Percentiles rank a stretch among this genome's conserved stretches.
Conservation (phyloP, 2,797 vertebrate genomes). For the Clarias fuscus region DNA sequence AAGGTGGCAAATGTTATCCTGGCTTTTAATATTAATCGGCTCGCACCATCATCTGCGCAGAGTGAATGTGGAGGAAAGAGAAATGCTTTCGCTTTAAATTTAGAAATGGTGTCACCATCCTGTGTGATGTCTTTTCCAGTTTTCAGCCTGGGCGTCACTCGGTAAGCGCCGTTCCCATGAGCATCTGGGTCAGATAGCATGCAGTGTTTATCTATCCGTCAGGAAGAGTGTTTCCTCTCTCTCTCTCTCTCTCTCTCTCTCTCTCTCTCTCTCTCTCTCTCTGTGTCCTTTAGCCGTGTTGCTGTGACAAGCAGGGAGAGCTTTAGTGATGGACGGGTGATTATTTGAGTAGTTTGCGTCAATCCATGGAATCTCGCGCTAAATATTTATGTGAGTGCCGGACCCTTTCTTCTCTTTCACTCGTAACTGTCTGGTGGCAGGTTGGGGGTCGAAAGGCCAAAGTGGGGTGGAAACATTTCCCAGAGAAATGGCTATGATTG, state of each 20-base stretch:
- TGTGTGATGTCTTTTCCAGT: constrained; percentile 35
- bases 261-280: too few species aligned
- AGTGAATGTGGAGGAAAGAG: background rate
- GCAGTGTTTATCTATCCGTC: constrained; percentile 50
- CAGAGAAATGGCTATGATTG: constrained; percentile 11
- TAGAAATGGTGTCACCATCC: constrained; percentile 26
- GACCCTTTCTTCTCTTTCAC: constrained; percentile 21
- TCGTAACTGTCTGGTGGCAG: constrained; percentile 10
- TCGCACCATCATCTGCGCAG: background rate
- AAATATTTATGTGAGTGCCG: constrained; percentile 51
- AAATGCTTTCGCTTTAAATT: constrained; percentile 37
- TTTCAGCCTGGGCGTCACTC: constrained; percentile 22
- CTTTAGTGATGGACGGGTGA: constrained; percentile 48
- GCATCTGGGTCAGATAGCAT: constrained; percentile 48
- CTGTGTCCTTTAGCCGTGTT: background rate
- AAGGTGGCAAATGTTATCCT: background rate
- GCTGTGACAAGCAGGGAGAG: constrained; percentile 12
- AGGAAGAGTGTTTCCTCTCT: constrained; percentile 44
- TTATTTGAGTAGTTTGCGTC: constrained; percentile 55
- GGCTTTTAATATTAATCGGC: constrained; percentile 37
- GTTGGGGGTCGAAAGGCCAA: constrained; percentile 31
- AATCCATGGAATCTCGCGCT: constrained; percentile 31
- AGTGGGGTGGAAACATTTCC: background rate
- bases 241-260: background rate
- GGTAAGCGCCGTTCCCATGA: constrained; percentile 30